Percentiles rank a stretch among this genome's conserved stretches.
Conservation (phyloP, 2,888 invertebrate genomes). For the Girardia tigrina region DNA sequence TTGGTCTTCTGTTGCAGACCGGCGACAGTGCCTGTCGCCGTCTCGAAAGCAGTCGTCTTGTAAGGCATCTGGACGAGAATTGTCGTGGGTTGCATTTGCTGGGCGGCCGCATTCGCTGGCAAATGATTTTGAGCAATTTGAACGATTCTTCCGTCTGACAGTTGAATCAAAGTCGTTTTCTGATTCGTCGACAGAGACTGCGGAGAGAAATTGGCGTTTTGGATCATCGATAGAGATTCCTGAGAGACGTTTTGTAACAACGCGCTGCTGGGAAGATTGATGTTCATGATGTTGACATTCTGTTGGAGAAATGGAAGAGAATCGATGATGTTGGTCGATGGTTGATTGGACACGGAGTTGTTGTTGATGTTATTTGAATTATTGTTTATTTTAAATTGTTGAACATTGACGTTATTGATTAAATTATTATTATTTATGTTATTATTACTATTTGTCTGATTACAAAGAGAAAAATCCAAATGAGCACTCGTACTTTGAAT, state of each 20-base stretch:
- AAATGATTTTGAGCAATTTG: neutral
- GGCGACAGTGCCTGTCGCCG: no score
- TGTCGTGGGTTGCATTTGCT: neutral
- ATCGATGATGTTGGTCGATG: neutral
- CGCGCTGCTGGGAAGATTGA: constrained; percentile 9
- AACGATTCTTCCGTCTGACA: neutral
- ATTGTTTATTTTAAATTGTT: constrained; percentile 15
- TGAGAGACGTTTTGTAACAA: neutral
- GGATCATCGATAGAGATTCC: constrained; percentile 12
- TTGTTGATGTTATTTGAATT: no score
- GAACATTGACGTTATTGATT: no score
- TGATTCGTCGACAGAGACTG: neutral
- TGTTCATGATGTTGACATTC: constrained; percentile 32
- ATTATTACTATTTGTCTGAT: neutral
- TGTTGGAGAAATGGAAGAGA: constrained; percentile 29
- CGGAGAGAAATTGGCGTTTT: neutral
- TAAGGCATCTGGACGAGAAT: neutral
- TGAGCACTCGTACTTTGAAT: neutral
- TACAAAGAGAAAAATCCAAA: neutral
- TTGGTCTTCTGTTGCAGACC: no score
- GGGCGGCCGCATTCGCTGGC: neutral
- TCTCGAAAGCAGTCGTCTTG: no score
- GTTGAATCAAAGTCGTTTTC: constrained; percentile 13
- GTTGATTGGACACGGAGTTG: neutral
- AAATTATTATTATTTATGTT: no score